Evolutionary conservation across 2,113 vertebrate species (phyloP), one percentile per base, ranked within the genome.

Genomic region (Tetraodon nigroviridis): DNA sequence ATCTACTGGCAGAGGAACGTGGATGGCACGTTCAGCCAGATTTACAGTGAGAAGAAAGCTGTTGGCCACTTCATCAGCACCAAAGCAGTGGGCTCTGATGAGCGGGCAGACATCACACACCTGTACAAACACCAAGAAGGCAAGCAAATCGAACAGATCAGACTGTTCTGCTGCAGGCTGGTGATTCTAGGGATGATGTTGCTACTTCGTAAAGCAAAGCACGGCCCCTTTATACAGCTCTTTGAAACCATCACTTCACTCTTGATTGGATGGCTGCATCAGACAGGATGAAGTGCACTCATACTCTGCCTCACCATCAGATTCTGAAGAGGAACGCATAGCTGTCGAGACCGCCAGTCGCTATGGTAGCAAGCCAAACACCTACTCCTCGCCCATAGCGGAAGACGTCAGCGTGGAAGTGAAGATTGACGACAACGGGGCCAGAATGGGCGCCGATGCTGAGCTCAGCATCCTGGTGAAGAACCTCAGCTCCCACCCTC

Each of bases 121-220:
- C 51, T 88, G 22, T 96, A 96, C 81, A 96, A 96, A 73, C 85
- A 93, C 55, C 79, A 86, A 16, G 94, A 96, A 90, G 94, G 93
- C 94, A 52, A 17, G 15, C 13, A 17, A 15, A 29, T 5, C 46
- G 3, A 6, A 8, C 46, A 37, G 32, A 8, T 37, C 32, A 37
- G 32, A 12, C 24, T 27, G 24, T 27, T 27, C 24, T 27, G 24
- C 24, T 2, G 24, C 24, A 27, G 24, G 24, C 24, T 27, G 32
- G 3, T 11, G 10, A 37, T 12, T 37, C 29, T 10, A 12, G 32
- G 8, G 32, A 11, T 12, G 32, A 37, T 27, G 24, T 27, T 27
- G 4, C 24, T 27, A 5, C 24, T 27, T 6, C 24, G 7, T 27
- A 27, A 27, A 27, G 5, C 24, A 27, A 27, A 27, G 24, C 24